Evolutionary conservation across 2,113 vertebrate species (phyloP).

Genomic region (Callipepla squamata): DNA sequence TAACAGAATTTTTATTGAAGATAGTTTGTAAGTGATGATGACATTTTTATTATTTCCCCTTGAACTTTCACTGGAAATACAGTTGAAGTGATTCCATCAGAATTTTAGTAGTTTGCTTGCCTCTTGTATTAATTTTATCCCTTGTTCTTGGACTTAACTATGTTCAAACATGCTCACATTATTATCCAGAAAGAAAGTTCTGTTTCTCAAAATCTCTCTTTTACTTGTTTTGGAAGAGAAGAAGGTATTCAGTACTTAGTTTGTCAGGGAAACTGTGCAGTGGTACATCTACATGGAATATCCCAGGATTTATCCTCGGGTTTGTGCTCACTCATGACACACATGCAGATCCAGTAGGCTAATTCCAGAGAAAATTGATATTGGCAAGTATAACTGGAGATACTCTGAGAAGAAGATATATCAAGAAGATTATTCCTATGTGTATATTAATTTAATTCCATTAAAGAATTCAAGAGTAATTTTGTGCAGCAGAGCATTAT

Average conservation of each 20-base stretch:
- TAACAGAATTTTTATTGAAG: neutral
- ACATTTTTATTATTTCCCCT: neutral
- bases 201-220: neutral
- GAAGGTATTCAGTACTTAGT: neutral
- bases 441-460: slow-evolving; percentile 12
- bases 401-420: neutral
- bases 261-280: neutral
- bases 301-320: fast-evolving
- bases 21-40: neutral
- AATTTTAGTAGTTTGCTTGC: neutral
- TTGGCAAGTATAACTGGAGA: neutral
- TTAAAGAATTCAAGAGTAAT: neutral
- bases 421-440: neutral
- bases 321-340: neutral
- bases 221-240: no score
- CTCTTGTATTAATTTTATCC: neutral
- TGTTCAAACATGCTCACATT: neutral
- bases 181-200: neutral
- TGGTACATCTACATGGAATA: neutral
- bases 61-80: neutral
- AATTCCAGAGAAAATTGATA: neutral
- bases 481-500: neutral
- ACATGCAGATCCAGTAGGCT: neutral
- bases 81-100: neutral
- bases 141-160: neutral